Conservation (phyloP, 2,888 invertebrate species). For the Pristionchus entomophagus region DNA sequence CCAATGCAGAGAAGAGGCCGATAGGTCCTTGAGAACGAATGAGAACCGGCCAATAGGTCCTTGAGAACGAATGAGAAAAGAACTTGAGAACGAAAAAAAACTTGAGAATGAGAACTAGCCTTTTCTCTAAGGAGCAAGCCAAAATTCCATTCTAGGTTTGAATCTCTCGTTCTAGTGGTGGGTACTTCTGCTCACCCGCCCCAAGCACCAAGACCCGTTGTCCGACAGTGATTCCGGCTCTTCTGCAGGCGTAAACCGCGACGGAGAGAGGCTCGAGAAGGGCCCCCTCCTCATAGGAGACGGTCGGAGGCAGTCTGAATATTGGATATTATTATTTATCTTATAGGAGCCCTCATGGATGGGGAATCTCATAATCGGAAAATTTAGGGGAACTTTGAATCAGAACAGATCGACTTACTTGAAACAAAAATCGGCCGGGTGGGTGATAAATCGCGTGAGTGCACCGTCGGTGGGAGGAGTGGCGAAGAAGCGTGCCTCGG, state of each 20-base stretch:
- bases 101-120: no score
- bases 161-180: no score
- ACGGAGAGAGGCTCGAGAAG: conserved; percentile 93
- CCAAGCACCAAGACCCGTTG: conserved; percentile 77
- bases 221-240: conserved; percentile 83
- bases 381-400: no score
- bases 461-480: conserved; percentile 94
- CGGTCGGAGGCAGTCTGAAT: conserved; percentile 88
- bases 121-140: no score
- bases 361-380: no score
- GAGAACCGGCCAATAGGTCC: no score
- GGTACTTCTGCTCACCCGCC: conserved; percentile 63
- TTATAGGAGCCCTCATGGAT: no score
- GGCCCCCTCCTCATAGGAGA: conserved; percentile 93
- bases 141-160: no score
- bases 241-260: conserved; percentile 92
- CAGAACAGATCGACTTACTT: conserved; percentile 78
- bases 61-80: no score
- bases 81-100: no score
- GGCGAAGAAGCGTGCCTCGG: conserved; percentile 90
- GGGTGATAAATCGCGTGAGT: conserved; percentile 88
- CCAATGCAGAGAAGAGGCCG: conserved; percentile 86
- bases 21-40: conserved; percentile 84
- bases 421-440: conserved; percentile 82
- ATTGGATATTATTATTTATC: no score